Percentiles rank a stretch among this genome's conserved stretches.
These are phyloP conservation scores for Falco concolor DNA, from an alignment of 2,797 vertebrate genomes.

Conservation along the genomic window DNA sequence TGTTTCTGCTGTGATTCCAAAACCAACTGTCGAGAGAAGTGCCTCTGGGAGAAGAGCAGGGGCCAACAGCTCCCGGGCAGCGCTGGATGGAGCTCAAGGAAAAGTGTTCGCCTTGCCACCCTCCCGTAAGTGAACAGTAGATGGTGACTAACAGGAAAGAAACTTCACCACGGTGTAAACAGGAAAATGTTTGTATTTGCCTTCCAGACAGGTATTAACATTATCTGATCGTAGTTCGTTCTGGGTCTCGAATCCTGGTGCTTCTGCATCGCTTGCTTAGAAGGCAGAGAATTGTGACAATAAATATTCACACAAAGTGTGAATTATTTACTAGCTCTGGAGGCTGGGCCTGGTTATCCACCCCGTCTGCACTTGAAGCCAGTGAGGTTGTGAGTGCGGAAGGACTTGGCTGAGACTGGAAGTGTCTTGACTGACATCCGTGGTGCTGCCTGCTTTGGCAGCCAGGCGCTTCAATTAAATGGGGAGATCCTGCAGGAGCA, in stretches of 20 bases:
- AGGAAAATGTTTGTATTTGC: not conserved
- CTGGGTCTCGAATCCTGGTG: not conserved
- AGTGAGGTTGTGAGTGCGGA: not conserved
- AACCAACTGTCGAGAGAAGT: not conserved
- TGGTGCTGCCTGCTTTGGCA: not conserved
- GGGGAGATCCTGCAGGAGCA: not conserved
- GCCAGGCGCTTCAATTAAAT: rapidly evolving
- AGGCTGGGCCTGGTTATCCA: not conserved
- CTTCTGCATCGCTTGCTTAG: constrained; percentile 4
- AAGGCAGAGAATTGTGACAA: not conserved
- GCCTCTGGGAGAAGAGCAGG: not conserved
- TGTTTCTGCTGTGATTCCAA: not conserved
- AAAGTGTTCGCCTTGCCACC: not conserved
- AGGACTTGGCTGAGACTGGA: not conserved
- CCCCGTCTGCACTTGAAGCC: not conserved
- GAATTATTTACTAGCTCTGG: not conserved
- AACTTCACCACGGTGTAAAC: not conserved
- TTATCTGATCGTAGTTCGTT: not conserved
- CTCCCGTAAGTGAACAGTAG: not conserved
- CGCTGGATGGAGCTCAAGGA: not conserved
- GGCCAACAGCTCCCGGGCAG: not conserved
- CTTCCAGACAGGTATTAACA: not conserved
- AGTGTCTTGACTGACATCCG: rapidly evolving
- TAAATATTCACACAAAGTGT: not conserved
- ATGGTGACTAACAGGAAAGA: not conserved